phyloP scores from a whole-genome alignment of 2,888 invertebrate species.

The Chrysotoxum bicinctum region DNA sequence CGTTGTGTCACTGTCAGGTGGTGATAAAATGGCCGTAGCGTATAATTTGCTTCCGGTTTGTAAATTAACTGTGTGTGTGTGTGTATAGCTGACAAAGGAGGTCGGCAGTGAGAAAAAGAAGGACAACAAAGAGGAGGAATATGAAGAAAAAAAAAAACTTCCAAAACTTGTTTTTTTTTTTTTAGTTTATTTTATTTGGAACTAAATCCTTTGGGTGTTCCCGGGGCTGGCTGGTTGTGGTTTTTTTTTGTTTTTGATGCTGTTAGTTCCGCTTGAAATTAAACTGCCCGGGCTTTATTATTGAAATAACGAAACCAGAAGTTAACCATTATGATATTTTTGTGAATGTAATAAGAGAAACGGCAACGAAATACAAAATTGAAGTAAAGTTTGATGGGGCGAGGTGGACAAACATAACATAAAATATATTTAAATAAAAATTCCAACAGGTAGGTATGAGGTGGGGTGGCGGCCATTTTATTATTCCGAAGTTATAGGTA shows the following conservation, averaged over 20 bases:
- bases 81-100: not conserved
- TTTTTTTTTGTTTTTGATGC: too few species aligned
- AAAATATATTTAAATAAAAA: slow-evolving; percentile 2
- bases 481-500: slow-evolving; percentile 18
- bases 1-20: slow-evolving; percentile 41
- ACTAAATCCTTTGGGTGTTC: slow-evolving; percentile 52
- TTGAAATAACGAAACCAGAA: slow-evolving; percentile 66
- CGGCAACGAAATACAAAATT: not conserved
- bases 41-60: slow-evolving; percentile 17
- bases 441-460: not conserved
- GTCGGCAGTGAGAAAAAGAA: not conserved
- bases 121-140: not conserved
- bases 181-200: not conserved
- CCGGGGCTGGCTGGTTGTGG: slow-evolving; percentile 24
- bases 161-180: slow-evolving; percentile 17
- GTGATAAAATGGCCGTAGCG: slow-evolving; percentile 11
- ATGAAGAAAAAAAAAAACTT: not conserved
- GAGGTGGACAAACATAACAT: slow-evolving; percentile 24
- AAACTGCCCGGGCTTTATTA: slow-evolving; percentile 62
- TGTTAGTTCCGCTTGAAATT: slow-evolving; percentile 43
- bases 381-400: not conserved
- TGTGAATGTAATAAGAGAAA: slow-evolving; percentile 1
- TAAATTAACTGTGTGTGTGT: not conserved
- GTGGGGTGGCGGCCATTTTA: not conserved
- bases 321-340: slow-evolving; percentile 60